phyloP scores from a whole-genome alignment of 2,797 vertebrate species.

The Ceyx erithaca region DNA sequence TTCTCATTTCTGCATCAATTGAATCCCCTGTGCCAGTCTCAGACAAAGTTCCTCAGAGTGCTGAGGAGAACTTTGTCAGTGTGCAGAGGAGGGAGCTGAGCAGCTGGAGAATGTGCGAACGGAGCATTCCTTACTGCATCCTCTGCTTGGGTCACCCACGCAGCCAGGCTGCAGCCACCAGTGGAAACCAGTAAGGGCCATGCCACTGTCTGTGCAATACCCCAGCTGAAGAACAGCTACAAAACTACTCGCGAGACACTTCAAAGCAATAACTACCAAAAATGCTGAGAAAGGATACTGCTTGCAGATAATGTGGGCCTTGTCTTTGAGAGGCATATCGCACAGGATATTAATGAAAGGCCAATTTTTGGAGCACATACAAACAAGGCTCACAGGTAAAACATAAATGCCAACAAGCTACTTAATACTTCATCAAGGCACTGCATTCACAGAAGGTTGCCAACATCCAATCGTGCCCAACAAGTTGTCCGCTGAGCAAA shows the following conservation, averaged over 20 bases:
- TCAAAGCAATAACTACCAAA: neutral
- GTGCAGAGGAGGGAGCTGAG: conserved; percentile 55
- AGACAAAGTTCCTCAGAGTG: conserved; percentile 18
- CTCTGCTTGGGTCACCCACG: conserved; percentile 5
- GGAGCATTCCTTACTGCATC: conserved; percentile 24
- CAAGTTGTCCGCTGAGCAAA: neutral
- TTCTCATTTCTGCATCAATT: neutral
- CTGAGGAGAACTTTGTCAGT: conserved; percentile 22
- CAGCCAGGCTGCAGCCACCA: conserved; percentile 9
- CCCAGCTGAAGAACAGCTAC: neutral
- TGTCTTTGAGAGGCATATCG: neutral
- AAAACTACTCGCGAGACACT: neutral
- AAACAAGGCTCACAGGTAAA: neutral
- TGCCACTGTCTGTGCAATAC: neutral
- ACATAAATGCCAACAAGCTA: neutral
- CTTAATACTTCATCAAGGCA: neutral
- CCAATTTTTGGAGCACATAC: neutral
- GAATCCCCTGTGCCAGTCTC: neutral
- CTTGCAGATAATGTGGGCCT: neutral
- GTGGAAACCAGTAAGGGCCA: neutral
- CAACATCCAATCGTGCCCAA: neutral
- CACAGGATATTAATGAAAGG: neutral
- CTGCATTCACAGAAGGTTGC: neutral
- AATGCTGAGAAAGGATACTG: neutral
- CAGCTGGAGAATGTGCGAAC: conserved; percentile 60